These are phyloP conservation scores for Smittia aterrima DNA, from an alignment of 2,888 invertebrate species.

Conservation along the genomic window DNA sequence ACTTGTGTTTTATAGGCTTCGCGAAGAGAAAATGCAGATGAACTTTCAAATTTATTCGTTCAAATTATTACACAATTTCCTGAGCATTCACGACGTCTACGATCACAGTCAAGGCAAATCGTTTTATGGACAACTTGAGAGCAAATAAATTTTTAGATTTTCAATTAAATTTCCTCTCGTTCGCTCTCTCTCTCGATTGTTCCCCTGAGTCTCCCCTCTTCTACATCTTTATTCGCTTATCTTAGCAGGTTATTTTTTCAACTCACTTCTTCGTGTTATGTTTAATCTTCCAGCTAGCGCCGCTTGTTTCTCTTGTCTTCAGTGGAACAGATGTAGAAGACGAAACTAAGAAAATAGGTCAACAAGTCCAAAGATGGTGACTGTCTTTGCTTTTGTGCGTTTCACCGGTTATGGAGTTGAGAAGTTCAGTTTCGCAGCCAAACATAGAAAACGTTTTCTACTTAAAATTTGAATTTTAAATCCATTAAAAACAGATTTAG, in stretches of 20 bases:
- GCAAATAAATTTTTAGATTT: conserved; percentile 39
- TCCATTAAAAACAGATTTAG: neutral
- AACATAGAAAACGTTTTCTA: neutral
- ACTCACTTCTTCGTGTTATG: neutral
- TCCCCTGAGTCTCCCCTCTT: neutral
- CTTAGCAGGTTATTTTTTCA: neutral
- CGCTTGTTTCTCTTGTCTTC: conserved; percentile 18
- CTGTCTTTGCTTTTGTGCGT: neutral
- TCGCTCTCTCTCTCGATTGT: neutral
- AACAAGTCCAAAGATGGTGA: neutral
- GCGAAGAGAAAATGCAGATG: neutral
- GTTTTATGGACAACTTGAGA: conserved; percentile 34
- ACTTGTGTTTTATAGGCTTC: neutral
- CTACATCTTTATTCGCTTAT: neutral
- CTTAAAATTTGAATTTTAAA: neutral
- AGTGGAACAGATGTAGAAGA: neutral
- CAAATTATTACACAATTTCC: neutral
- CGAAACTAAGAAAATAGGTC: neutral
- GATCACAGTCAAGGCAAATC: neutral
- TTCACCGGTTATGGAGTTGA: neutral
- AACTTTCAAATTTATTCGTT: neutral
- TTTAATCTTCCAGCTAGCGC: neutral
- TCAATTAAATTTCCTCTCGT: conserved; percentile 35
- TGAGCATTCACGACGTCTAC: neutral
- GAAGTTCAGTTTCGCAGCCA: neutral